Percentiles rank a stretch among this genome's conserved stretches.
phyloP scores from a whole-genome alignment of 2,797 vertebrate genomes.

The Rhinophrynus dorsalis region DNA sequence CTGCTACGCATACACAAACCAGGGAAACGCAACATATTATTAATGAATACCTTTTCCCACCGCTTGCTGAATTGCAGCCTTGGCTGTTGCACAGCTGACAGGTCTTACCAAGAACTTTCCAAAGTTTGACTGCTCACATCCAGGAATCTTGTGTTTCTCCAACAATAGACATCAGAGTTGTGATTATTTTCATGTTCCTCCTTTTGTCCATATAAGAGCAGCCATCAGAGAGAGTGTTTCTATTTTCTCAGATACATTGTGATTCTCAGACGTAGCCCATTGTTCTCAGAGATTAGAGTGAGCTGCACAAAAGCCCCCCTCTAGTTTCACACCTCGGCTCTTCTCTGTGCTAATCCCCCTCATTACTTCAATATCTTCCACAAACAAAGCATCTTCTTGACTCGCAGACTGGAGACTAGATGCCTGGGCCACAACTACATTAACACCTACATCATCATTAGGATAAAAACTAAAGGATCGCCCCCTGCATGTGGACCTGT shows the following conservation, averaged over 20 bases:
- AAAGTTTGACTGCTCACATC: too few relatives aligned
- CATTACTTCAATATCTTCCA: slow-evolving; percentile 21
- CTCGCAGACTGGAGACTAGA: neutral
- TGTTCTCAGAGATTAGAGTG: neutral
- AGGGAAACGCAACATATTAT: too few relatives aligned
- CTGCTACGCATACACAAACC: too few relatives aligned
- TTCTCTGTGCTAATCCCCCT: slow-evolving; percentile 35
- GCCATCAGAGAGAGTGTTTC: too few relatives aligned
- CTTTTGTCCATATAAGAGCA: too few relatives aligned
- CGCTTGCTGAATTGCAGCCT: too few relatives aligned
- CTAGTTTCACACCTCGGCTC: slow-evolving; percentile 19
- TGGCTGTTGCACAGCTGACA: too few relatives aligned
- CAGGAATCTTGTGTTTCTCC: too few relatives aligned
- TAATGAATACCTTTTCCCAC: too few relatives aligned
- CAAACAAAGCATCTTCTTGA: slow-evolving; percentile 17
- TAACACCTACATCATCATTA: slow-evolving; percentile 32
- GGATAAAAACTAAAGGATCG: slow-evolving; percentile 2
- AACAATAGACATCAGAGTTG: too few relatives aligned
- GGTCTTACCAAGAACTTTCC: too few relatives aligned
- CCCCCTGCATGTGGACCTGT: neutral
- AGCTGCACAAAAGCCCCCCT: neutral
- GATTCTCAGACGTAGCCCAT: neutral
- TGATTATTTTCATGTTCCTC: too few relatives aligned
- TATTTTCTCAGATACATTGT: neutral
- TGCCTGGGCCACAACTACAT: slow-evolving; percentile 18